These are phyloP conservation scores for Pachyramphus minor DNA, from an alignment of 2,113 vertebrate species.

Conservation along the genomic window DNA sequence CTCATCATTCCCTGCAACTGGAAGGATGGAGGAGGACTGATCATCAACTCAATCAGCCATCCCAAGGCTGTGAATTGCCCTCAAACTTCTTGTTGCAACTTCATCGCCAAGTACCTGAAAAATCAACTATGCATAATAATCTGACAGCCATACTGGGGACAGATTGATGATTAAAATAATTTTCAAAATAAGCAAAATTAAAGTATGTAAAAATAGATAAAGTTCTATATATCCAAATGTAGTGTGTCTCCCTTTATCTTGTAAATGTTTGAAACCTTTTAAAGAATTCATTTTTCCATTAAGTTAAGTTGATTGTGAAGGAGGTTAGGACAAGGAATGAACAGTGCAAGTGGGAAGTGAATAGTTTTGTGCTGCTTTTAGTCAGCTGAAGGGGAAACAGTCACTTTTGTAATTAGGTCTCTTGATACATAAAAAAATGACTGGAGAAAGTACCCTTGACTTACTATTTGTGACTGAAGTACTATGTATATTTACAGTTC, in stretches of 20 bases:
- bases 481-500: conserved; percentile 24
- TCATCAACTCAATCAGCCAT: neutral
- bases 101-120: neutral
- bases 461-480: conserved; percentile 12
- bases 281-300: neutral
- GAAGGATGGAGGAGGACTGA: neutral
- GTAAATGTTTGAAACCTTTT: neutral
- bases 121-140: neutral
- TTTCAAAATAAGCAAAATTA: neutral
- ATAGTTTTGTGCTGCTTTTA: neutral
- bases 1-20: neutral
- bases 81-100: neutral
- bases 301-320: neutral
- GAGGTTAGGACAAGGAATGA: neutral
- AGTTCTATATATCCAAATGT: neutral
- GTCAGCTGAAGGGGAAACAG: neutral
- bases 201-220: neutral
- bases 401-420: neutral
- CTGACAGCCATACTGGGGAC: neutral
- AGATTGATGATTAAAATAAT: neutral
- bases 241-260: neutral
- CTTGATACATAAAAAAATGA: neutral
- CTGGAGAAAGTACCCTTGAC: conserved; percentile 32
- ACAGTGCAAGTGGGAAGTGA: neutral
- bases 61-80: neutral